Evolutionary conservation across 2,113 vertebrate genomes (phyloP).

Genomic region (Buteo buteo): DNA sequence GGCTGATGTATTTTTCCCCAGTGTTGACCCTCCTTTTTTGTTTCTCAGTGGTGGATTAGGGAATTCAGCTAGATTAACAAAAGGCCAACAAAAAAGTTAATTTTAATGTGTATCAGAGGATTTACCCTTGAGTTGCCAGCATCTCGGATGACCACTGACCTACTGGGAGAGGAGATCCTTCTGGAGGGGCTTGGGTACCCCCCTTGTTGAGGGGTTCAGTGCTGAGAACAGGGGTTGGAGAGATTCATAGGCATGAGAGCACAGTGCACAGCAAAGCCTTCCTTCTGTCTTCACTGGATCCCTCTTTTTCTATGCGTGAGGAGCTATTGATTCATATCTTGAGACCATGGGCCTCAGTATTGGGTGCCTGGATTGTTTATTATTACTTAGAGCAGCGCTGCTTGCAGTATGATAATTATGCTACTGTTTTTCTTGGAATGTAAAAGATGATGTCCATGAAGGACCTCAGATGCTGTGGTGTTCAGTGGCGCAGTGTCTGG

Average conservation of each 20-base stretch:
- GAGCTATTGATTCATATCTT: background rate
- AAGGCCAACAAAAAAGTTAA: background rate
- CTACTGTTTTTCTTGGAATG: background rate
- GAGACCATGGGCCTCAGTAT: background rate
- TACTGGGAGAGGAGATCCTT: background rate
- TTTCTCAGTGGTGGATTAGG: background rate
- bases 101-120: background rate
- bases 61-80: background rate
- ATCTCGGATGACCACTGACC: background rate
- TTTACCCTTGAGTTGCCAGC: background rate
- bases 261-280: background rate
- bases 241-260: rapidly evolving
- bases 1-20: background rate
- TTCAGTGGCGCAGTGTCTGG: background rate
- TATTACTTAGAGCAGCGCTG: background rate
- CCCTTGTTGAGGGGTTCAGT: background rate
- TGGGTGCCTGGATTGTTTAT: background rate
- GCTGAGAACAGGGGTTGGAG: background rate
- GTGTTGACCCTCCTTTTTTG: background rate
- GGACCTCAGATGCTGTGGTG: background rate
- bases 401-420: background rate
- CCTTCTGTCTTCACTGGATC: background rate
- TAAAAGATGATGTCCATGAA: background rate
- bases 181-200: background rate
- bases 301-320: background rate